A percentile compares a stretch with the other conserved stretches of the same genome.
phyloP scores from a whole-genome alignment of 2,797 vertebrate genomes.

The Miopithecus talapoin region DNA sequence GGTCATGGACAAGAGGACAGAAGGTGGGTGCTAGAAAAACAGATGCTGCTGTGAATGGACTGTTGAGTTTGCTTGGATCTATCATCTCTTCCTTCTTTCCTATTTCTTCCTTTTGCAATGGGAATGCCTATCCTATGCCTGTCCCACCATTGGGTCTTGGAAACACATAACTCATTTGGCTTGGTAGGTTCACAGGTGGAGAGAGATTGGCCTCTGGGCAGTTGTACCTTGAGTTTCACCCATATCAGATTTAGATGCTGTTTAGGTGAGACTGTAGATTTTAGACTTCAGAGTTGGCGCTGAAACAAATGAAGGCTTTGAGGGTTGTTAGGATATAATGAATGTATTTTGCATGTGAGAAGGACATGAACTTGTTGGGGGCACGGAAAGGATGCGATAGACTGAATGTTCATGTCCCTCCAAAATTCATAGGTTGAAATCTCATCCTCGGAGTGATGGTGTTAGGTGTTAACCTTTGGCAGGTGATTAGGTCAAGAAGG shows the following conservation, averaged over 20 bases:
- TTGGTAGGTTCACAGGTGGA: neutral
- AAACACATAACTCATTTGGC: neutral
- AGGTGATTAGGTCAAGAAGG: neutral
- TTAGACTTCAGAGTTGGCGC: neutral
- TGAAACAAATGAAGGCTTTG: neutral
- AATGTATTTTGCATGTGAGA: neutral
- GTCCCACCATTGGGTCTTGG: no score
- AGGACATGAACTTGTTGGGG: neutral
- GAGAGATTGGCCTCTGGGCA: neutral
- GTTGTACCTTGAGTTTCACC: neutral
- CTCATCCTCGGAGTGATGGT: neutral
- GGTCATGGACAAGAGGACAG: no score
- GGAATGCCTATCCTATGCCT: neutral
- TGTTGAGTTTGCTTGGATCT: neutral
- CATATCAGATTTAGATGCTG: neutral
- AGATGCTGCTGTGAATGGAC: no score
- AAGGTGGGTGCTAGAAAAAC: accelerated
- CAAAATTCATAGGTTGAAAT: neutral
- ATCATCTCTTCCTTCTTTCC: neutral
- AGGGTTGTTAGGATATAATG: neutral
- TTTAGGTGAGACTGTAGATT: neutral
- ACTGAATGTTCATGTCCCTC: neutral
- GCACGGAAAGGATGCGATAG: neutral
- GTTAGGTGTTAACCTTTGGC: neutral
- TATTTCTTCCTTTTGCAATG: neutral